A percentile compares a stretch with the other conserved stretches of the same genome.
Conservation (phyloP, 1,140 invertebrate species). For the Temnothorax curvispinosus region DNA sequence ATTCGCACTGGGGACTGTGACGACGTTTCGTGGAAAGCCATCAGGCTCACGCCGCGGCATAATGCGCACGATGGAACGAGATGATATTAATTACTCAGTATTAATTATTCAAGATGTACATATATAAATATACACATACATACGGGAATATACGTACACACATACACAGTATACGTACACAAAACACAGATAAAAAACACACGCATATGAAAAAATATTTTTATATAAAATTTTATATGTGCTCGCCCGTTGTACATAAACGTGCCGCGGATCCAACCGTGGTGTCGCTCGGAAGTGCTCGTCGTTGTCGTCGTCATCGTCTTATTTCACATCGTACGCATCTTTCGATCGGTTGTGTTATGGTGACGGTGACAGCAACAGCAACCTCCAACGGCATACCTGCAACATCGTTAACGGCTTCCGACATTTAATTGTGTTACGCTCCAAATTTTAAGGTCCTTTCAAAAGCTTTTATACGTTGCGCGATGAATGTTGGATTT, state of each 20-base stretch:
- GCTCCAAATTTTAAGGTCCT: constrained; percentile 37
- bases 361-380: neutral
- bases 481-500: constrained; percentile 33
- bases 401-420: constrained; percentile 36
- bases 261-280: constrained; percentile 36
- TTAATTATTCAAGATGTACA: constrained; percentile 84
- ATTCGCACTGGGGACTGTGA: neutral
- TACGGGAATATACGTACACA: neutral
- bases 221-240: constrained; percentile 85
- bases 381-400: constrained; percentile 26
- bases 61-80: constrained; percentile 70
- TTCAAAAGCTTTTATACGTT: constrained; percentile 25
- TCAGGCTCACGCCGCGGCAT: constrained; percentile 69
- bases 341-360: constrained; percentile 12
- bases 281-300: constrained; percentile 10
- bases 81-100: constrained; percentile 84
- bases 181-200: constrained; percentile 53
- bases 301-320: constrained; percentile 16
- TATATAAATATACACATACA: constrained; percentile 60
- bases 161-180: neutral
- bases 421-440: constrained; percentile 39
- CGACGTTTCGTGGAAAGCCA: constrained; percentile 1
- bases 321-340: constrained; percentile 1
- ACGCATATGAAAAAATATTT: constrained; percentile 81
- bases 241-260: constrained; percentile 76